phyloP scores from a whole-genome alignment of 2,888 invertebrate species.

The Cacoxenus indagator region DNA sequence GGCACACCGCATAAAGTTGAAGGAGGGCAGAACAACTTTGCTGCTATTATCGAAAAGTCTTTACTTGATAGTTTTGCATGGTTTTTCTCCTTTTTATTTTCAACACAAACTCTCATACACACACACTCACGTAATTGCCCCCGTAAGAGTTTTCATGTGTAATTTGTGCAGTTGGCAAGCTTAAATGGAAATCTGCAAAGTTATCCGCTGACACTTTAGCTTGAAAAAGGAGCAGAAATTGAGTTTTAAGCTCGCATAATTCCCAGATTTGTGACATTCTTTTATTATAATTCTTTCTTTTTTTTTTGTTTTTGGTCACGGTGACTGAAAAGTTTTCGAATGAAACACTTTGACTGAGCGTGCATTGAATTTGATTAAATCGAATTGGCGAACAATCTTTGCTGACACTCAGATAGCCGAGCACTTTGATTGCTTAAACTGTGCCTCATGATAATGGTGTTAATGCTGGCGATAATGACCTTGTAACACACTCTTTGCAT shows the following conservation, averaged over 20 bases:
- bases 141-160: conserved; percentile 15
- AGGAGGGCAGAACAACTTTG: neutral
- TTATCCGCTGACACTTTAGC: neutral
- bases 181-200: conserved; percentile 16
- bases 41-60: conserved; percentile 12
- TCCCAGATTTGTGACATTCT: neutral
- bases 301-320: neutral
- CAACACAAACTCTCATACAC: neutral
- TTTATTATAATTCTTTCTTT: neutral
- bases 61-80: neutral
- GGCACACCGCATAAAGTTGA: neutral
- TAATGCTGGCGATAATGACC: no score
- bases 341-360: no score
- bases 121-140: conserved; percentile 12
- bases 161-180: conserved; percentile 17
- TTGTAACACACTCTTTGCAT: no score
- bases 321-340: neutral
- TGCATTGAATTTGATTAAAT: no score
- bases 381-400: no score
- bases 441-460: no score
- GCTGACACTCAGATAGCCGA: no score
- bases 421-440: neutral
- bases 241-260: conserved; percentile 6
- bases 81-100: neutral
- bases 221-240: neutral